phyloP scores from a whole-genome alignment of 2,888 invertebrate species.

The Nymphalis c-album region DNA sequence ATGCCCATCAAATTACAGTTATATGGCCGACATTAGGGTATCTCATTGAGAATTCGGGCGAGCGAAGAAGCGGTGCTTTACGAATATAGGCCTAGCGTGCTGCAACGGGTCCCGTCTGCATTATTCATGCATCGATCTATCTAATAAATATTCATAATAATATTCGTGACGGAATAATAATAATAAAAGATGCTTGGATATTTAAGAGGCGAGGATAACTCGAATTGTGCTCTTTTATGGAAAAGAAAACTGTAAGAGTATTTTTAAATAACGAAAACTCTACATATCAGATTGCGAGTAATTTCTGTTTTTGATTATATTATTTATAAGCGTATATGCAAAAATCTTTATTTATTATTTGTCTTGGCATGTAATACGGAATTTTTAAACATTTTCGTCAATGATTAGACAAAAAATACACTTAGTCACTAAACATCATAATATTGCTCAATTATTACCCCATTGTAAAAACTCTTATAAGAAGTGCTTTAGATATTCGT shows the following conservation, averaged over 20 bases:
- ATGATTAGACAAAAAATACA: background rate
- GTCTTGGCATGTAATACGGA: too few relatives aligned
- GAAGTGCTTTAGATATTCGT: background rate
- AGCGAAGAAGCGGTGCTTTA: constrained; percentile 46
- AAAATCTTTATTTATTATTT: too few relatives aligned
- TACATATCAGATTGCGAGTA: too few relatives aligned
- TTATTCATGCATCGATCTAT: constrained; percentile 35
- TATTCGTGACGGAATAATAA: constrained; percentile 34
- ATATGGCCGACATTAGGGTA: constrained; percentile 33
- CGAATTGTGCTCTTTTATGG: constrained; percentile 2
- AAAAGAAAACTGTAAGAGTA: background rate
- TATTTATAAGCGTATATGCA: too few relatives aligned
- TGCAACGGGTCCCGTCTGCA: constrained; percentile 27
- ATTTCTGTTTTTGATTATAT: too few relatives aligned
- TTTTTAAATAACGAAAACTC: too few relatives aligned
- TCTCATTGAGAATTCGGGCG: constrained; percentile 40
- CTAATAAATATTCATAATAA: constrained; percentile 39
- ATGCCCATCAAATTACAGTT: constrained; percentile 35
- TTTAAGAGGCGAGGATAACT: constrained; percentile 24
- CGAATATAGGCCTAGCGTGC: constrained; percentile 31
- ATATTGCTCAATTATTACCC: background rate
- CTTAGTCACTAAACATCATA: background rate
- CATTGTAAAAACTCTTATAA: constrained; percentile 9
- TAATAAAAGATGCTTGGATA: constrained; percentile 31
- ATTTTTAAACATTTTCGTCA: too few relatives aligned